Evolutionary conservation across 1,140 invertebrate species (phyloP).

Genomic region (Megalopta genalis): DNA sequence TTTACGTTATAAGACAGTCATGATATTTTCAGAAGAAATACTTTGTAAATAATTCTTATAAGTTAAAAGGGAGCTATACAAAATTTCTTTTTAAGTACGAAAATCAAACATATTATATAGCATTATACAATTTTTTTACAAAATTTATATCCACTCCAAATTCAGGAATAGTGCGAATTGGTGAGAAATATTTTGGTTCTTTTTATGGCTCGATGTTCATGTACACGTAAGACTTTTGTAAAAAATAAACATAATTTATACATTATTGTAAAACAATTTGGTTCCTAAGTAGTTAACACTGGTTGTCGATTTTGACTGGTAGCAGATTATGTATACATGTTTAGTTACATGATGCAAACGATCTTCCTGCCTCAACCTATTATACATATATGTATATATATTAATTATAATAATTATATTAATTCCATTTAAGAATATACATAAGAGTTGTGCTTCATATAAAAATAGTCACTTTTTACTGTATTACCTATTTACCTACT

Average conservation of each 20-base stretch:
- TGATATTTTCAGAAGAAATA: neutral
- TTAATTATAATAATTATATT: constrained; percentile 3
- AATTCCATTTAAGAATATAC: constrained; percentile 46
- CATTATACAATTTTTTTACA: constrained; percentile 8
- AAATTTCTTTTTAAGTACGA: neutral
- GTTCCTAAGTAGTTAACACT: constrained; percentile 53
- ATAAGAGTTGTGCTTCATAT: constrained; percentile 20
- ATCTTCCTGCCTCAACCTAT: constrained; percentile 33
- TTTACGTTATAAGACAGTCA: constrained; percentile 38
- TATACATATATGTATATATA: constrained; percentile 22
- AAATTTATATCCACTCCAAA: constrained; percentile 53
- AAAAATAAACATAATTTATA: constrained; percentile 73
- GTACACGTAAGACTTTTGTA: constrained; percentile 66
- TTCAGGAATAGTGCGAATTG: constrained; percentile 24
- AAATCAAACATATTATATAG: constrained; percentile 13
- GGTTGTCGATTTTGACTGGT: constrained; percentile 37
- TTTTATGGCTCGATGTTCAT: constrained; percentile 61
- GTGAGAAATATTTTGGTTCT: constrained; percentile 52
- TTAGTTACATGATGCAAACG: constrained; percentile 12
- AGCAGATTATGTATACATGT: constrained; percentile 1
- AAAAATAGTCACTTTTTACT: constrained; percentile 31
- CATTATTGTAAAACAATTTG: constrained; percentile 60
- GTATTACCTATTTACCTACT: constrained; percentile 31
- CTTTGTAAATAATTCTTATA: constrained; percentile 20
- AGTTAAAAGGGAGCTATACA: neutral